Base-by-base conservation (phyloP, 2,888 invertebrate genomes). In the Miltochrista miniata region DNA sequence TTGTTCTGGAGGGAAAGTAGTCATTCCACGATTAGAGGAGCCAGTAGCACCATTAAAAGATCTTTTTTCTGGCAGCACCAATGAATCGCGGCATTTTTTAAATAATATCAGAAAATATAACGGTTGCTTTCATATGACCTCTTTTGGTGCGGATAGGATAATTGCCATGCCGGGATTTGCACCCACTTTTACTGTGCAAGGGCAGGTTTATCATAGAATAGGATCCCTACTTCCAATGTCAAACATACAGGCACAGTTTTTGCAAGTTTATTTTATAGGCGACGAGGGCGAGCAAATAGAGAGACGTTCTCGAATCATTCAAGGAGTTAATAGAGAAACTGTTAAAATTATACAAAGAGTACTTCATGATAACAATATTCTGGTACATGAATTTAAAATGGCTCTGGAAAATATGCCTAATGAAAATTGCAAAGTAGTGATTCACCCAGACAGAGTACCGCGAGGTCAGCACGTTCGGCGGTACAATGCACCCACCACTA, bases 231-330 rank as follows among this genome's bases (percentile, higher is more conserved):
- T 52, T 15, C 72, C 74, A 15, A 12, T 57, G 12, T 42, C 8
- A 15, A 55, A 63, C 56, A 48, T 48, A 7, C 55, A 62, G 13
- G 61, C 53, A 48, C 62, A 74, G 54, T 78, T 72, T 61, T 41
- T 73, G 24, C 76, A 77, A 51, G 38, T 76, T 49, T 74, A 76
- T 51, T 74, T 72, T 35, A 69, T 72, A 58, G 70, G 73, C n/a
- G n/a, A n/a, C n/a, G n/a, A n/a, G n/a, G n/a, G n/a, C n/a, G n/a
- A n/a, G n/a, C n/a, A n/a, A n/a, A n/a, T n/a, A n/a, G n/a, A n/a
- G n/a, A n/a, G n/a, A n/a, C n/a, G 74, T 1, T 67, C 56, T 56
- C 55, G 48, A 54, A 45, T 53, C 51, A 55, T 72, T 29, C 42
- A 57, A 51, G 68, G 66, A 40, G 54, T 70, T 9, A 63, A 68